Evolutionary conservation across 1,140 invertebrate species (phyloP), one percentile per base, ranked within the genome.

Genomic region (Chymomyza costata): DNA sequence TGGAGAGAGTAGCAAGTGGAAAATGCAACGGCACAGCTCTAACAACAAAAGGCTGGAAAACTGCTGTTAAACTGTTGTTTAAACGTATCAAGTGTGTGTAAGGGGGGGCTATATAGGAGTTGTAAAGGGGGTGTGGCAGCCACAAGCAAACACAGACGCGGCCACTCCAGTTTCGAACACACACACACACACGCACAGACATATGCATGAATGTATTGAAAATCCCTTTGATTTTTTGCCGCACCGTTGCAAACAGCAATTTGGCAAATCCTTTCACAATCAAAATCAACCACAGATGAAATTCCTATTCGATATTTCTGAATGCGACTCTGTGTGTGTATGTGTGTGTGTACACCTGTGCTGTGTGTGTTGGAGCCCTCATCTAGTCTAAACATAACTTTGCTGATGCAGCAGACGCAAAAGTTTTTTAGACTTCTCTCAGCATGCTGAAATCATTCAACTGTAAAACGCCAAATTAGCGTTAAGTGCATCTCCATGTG

Each of bases 181-280:
- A 40, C 13, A 51, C 28, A 30, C 19, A 40, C 32, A 55, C 41
- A 62, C 51, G 35, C 44, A 55, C 44, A 45, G 35, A 50, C 39
- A 58, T 49, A 53, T 56, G 31, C 37, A 21, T 44, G 61, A 54
- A 59, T 67, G 71, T 71, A 71, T 78, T 78, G 3, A 64, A 63
- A 78, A 78, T 71, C 71, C 71, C 71, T 78, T 78, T 78, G 71
- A 78, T 78, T 78, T 78, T 78, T 80, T 78, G 73, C 73, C 71
- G 71, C 71, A 78, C 65, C 60, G 61, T 57, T 73, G 80, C 68
- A 66, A 76, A 65, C 73, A 83, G 73, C 80, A 83, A 83, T 83
- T 83, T 83, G 73, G 67, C 62, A 83, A 83, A 83, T 83, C 80
- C 80, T 83, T 83, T 83, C 80, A 83, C 80, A 83, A 83, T 83